These are phyloP conservation scores for Percopsis transmontana DNA, from an alignment of 2,113 vertebrate species.

Conservation along the genomic window DNA sequence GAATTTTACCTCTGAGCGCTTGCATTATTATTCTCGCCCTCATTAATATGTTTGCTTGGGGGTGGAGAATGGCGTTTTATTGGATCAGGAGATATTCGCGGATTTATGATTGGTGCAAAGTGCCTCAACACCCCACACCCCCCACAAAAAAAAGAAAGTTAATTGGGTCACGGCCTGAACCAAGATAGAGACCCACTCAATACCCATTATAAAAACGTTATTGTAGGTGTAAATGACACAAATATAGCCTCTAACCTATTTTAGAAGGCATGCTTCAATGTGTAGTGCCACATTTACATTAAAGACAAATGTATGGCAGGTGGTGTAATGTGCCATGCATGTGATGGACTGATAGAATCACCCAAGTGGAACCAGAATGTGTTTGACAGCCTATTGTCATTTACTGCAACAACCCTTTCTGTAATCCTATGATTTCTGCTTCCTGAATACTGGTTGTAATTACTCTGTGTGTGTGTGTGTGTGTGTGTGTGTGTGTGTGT, in stretches of 20 bases:
- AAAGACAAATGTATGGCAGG: not conserved
- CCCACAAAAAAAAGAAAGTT: not conserved
- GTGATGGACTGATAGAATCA: constrained; percentile 9
- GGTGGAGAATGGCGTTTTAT: constrained; percentile 51
- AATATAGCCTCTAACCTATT: no score
- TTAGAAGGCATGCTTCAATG: no score
- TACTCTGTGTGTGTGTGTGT: constrained; percentile 14
- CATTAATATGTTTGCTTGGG: constrained; percentile 55
- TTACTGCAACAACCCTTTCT: constrained; percentile 39
- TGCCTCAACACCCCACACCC: not conserved
- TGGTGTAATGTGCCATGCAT: constrained; percentile 32
- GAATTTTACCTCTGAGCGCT: constrained; percentile 18
- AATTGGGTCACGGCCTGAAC: constrained; percentile 25
- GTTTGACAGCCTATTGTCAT: constrained; percentile 70
- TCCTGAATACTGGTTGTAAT: constrained; percentile 57
- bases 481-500: not conserved
- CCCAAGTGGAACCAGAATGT: constrained; percentile 52
- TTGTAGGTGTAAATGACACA: no score
- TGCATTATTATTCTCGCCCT: constrained; percentile 40
- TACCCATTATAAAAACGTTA: no score
- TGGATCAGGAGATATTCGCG: constrained; percentile 65
- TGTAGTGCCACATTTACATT: not conserved
- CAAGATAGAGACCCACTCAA: not conserved
- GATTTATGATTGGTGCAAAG: constrained; percentile 47
- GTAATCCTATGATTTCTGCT: constrained; percentile 33